A percentile compares a stretch with the other conserved stretches of the same genome.
These are phyloP conservation scores for Gnathonemus echidnorhynchus DNA, from an alignment of 2,113 vertebrate genomes.

Conservation along the genomic window DNA sequence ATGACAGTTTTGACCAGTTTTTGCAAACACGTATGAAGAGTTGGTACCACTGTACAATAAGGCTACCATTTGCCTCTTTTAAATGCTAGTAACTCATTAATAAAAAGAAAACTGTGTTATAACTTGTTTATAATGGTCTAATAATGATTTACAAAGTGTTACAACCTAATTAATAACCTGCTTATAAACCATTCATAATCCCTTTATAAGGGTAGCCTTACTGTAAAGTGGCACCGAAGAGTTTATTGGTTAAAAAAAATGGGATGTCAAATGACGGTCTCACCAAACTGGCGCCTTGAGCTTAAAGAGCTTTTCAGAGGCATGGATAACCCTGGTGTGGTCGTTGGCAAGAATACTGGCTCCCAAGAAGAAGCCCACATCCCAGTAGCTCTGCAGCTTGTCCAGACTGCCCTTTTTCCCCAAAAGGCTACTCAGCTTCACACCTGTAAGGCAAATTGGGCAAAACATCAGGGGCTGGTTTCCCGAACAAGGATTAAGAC, in stretches of 20 bases:
- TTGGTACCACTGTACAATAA: background rate
- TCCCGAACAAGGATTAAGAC: too few species aligned
- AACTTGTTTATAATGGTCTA: too few species aligned
- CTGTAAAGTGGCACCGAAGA: background rate
- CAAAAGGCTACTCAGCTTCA: slow-evolving; percentile 93
- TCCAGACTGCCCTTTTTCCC: slow-evolving; percentile 95
- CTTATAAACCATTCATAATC: too few species aligned
- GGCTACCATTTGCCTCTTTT: too few species aligned
- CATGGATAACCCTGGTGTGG: slow-evolving; percentile 84
- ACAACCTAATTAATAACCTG: too few species aligned
- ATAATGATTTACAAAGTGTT: too few species aligned
- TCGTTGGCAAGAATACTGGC: slow-evolving; percentile 93
- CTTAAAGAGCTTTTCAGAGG: slow-evolving; percentile 96
- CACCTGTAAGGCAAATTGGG: slow-evolving; percentile 59
- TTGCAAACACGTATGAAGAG: background rate
- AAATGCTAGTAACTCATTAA: too few species aligned
- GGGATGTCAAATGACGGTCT: slow-evolving; percentile 22
- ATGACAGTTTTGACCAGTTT: background rate
- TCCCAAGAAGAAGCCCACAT: slow-evolving; percentile 94
- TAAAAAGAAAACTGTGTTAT: too few species aligned
- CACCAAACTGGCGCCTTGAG: slow-evolving; percentile 94
- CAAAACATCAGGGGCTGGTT: background rate
- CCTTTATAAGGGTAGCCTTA: too few species aligned
- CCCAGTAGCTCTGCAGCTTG: slow-evolving; percentile 97
- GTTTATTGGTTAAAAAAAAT: background rate